A percentile compares a stretch with the other conserved stretches of the same genome.
Evolutionary conservation across 2,888 invertebrate genomes (phyloP).

Genomic region (Agrotis puta): DNA sequence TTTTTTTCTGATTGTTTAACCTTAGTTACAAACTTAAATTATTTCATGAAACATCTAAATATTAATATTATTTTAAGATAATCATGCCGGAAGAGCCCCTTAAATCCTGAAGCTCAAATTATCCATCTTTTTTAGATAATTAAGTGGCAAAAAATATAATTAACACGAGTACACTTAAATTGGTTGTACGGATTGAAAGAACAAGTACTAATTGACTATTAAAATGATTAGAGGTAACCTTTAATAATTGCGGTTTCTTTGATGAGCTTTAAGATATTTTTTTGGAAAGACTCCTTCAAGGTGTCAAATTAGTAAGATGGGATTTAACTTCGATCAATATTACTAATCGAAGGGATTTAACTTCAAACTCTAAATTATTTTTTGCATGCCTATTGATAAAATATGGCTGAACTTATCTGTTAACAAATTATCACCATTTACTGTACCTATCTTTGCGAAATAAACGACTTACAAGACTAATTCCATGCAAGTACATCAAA

Average conservation of each 20-base stretch:
- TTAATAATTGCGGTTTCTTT: background rate
- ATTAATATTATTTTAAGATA: slow-evolving; percentile 3
- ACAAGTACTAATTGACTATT: slow-evolving; percentile 13
- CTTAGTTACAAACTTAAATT: background rate
- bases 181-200: background rate
- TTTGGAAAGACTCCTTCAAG: background rate
- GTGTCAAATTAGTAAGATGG: background rate
- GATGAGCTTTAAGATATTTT: background rate
- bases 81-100: slow-evolving; percentile 25
- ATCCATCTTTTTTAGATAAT: slow-evolving; percentile 7
- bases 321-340: no score
- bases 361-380: no score
- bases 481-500: no score
- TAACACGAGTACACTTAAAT: background rate
- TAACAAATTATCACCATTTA: no score
- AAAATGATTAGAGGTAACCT: slow-evolving; percentile 3
- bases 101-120: slow-evolving; percentile 7
- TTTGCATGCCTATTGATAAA: no score
- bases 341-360: no score
- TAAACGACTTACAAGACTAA: no score
- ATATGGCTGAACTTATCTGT: no score
- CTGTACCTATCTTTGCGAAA: no score
- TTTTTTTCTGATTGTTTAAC: slow-evolving; percentile 5
- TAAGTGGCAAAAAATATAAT: slow-evolving; percentile 33
- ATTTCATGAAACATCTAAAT: background rate